Evolutionary conservation across 2,113 vertebrate species (phyloP).

Genomic region (Nerophis lumbriciformis): DNA sequence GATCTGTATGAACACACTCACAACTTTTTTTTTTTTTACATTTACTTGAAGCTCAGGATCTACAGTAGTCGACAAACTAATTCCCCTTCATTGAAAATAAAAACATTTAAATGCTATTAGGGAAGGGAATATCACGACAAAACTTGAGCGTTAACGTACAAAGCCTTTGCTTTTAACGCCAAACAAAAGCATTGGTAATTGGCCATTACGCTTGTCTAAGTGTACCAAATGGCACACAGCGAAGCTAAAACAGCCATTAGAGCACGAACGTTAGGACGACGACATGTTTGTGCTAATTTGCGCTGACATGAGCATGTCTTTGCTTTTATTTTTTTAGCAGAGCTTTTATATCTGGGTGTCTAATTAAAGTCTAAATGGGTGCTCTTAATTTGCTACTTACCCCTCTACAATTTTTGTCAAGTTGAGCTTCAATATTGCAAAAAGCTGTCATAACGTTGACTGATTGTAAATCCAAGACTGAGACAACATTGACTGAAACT

Average conservation of each 20-base stretch:
- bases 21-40: too few relatives aligned
- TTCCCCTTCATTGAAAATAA: too few relatives aligned
- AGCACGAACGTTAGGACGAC: slow-evolving; percentile 47
- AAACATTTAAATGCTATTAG: slow-evolving; percentile 18
- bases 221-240: slow-evolving; percentile 36
- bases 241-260: slow-evolving; percentile 47
- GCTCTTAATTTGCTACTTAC: slow-evolving; percentile 11
- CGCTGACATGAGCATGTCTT: slow-evolving; percentile 43
- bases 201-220: slow-evolving; percentile 47
- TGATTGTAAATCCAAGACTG: not conserved
- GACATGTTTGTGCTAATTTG: slow-evolving; percentile 53
- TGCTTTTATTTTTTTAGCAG: slow-evolving; percentile 28
- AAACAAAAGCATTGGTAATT: slow-evolving; percentile 52
- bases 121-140: slow-evolving; percentile 18
- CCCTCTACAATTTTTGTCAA: not conserved
- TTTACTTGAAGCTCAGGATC: too few relatives aligned
- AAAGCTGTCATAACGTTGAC: not conserved
- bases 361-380: slow-evolving; percentile 61
- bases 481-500: too few relatives aligned
- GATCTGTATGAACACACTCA: too few relatives aligned
- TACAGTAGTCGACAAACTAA: too few relatives aligned
- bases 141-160: slow-evolving; percentile 8
- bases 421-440: not conserved
- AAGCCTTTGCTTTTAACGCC: slow-evolving; percentile 40
- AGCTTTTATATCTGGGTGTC: slow-evolving; percentile 31